A percentile compares a stretch with the other conserved stretches of the same genome.
phyloP scores from a whole-genome alignment of 2,888 invertebrate genomes.

The Thymelicus lineola region DNA sequence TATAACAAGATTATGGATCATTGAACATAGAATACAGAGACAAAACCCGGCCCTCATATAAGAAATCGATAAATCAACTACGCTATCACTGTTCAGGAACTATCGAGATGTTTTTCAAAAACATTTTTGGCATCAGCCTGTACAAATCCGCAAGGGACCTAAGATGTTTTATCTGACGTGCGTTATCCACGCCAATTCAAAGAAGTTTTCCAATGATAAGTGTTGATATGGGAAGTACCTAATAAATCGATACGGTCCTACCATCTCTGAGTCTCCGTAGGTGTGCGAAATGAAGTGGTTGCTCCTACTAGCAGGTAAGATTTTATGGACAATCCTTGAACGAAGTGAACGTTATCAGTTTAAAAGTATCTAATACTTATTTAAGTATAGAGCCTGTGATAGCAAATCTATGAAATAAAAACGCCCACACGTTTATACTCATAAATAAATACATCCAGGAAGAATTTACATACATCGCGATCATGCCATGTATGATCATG shows the following conservation, averaged over 20 bases:
- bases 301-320: constrained; percentile 65
- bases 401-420: too few species aligned
- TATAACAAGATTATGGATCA: too few species aligned
- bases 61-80: too few species aligned
- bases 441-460: too few species aligned
- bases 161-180: constrained; percentile 40
- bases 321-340: background rate
- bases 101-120: background rate
- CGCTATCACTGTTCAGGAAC: too few species aligned
- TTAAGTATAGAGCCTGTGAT: background rate
- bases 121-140: constrained; percentile 22
- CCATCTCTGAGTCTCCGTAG: constrained; percentile 40
- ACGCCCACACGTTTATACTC: too few species aligned
- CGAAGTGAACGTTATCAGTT: background rate
- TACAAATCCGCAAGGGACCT: constrained; percentile 14
- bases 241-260: constrained; percentile 51
- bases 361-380: background rate
- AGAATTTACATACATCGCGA: too few species aligned
- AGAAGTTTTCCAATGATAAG: constrained; percentile 44
- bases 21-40: background rate
- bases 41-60: background rate
- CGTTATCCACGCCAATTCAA: constrained; percentile 38
- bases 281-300: constrained; percentile 63
- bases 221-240: constrained; percentile 48
- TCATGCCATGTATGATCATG: too few species aligned